Conservation (phyloP, 2,113 vertebrate species). For the Daubentonia madagascariensis region DNA sequence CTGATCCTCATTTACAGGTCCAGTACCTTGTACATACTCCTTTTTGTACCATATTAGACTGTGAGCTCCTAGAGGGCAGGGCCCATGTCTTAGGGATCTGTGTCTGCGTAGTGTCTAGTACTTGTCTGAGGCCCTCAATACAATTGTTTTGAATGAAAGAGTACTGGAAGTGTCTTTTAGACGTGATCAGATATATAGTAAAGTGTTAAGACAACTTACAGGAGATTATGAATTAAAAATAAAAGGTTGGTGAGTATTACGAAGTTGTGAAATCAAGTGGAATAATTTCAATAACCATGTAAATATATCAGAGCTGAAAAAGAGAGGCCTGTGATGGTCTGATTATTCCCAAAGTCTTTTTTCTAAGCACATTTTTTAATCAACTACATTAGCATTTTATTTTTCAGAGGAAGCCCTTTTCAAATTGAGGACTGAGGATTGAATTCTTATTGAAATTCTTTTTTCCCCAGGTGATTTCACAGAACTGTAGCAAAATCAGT, state of each 20-base stretch:
- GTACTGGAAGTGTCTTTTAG: background rate
- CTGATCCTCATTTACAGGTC: background rate
- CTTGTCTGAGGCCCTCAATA: background rate
- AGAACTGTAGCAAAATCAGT: background rate
- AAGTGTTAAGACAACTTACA: background rate
- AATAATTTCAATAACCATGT: background rate
- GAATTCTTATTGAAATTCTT: constrained; percentile 7
- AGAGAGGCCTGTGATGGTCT: background rate
- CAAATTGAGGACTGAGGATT: background rate
- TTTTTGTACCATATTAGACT: background rate
- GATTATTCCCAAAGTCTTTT: background rate
- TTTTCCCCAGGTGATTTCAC: background rate
- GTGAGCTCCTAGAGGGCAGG: background rate
- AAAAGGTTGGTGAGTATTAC: background rate
- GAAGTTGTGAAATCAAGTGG: background rate
- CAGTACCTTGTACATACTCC: background rate
- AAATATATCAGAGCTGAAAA: background rate
- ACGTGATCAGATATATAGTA: background rate
- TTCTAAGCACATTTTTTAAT: background rate
- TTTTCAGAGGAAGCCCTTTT: constrained; percentile 22
- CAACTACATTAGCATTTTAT: background rate
- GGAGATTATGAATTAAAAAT: background rate
- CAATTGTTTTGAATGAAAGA: constrained; percentile 7
- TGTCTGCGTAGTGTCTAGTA: background rate
- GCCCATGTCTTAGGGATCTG: background rate